Evolutionary conservation across 1,140 invertebrate genomes (phyloP), one percentile per base, ranked within the genome.

Genomic region (Drosophila nasuta): DNA sequence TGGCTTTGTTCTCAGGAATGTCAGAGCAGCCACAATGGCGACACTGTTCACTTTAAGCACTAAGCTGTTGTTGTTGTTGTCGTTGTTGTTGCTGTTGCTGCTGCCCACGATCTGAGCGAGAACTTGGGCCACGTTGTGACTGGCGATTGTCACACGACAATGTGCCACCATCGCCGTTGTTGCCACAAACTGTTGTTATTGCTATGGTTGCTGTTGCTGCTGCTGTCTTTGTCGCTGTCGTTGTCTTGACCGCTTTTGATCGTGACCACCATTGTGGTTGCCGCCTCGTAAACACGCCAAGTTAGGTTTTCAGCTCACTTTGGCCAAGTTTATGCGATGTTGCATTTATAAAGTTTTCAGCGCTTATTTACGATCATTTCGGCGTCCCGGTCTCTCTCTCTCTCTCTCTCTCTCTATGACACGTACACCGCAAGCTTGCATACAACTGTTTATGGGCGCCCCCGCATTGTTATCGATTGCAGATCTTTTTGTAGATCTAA

Each of bases 211-310:
- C 30, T 70, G 41, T 51, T 30, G 56, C 43, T 54, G 71, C 57
- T 45, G 63, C 35, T 38, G 20, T 25, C 20, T 25, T 51, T 69
- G 60, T 46, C 25, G 43, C 43, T 17, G 62, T 59, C 30, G 70
- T 65, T 57, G 72, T 71, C 66, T 68, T 81, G 85, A 85, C 83
- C 85, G 83, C 85, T 89, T 88, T 89, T 89, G 85, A 88, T 89
- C 85, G 85, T 88, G 85, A 89, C 81, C 85, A 89, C 78, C 77
- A 89, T 88, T 89, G 81, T 88, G 85, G 81, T 89, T 85, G 81
- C 85, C 85, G 85, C 85, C 85, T 85, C 81, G 81, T 85, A 90
- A 90, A 88, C 83, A 89, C 77, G 83, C 70, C 65, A 82, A 77
- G 60, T 68, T 62, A 79, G 71, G 60, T 68, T 62, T 57, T 48